These are phyloP conservation scores for Channa argus DNA, from an alignment of 2,113 vertebrate genomes.

Conservation along the genomic window DNA sequence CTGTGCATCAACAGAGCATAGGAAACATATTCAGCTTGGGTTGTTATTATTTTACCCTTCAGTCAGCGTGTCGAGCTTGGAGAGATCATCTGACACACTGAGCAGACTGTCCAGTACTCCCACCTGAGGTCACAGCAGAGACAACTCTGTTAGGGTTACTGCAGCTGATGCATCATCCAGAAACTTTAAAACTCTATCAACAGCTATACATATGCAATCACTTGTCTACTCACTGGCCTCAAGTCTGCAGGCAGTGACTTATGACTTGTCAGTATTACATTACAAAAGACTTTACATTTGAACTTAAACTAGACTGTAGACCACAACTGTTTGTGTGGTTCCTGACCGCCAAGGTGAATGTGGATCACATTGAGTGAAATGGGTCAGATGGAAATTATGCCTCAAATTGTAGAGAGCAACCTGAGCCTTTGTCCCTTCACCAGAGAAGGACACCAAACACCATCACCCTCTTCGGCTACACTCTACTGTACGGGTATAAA, in stretches of 20 bases:
- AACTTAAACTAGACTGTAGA: too few species aligned
- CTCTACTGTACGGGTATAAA: conserved; percentile 47
- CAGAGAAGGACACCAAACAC: conserved; percentile 79
- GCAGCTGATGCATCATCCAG: neutral
- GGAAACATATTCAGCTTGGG: neutral
- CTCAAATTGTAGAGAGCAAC: conserved; percentile 73
- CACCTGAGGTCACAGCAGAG: conserved; percentile 78
- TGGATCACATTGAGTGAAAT: conserved; percentile 49
- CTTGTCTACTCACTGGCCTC: neutral
- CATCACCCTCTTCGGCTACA: conserved; percentile 52
- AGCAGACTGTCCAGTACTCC: conserved; percentile 94
- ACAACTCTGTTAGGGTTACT: conserved; percentile 32
- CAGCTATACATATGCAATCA: neutral
- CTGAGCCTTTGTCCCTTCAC: conserved; percentile 67
- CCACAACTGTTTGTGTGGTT: neutral
- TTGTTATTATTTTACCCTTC: conserved; percentile 86
- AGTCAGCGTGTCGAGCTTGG: conserved; percentile 90
- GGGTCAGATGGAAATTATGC: conserved; percentile 74
- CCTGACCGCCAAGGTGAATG: conserved; percentile 2
- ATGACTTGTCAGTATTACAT: too few species aligned
- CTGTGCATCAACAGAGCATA: neutral
- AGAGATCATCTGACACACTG: conserved; percentile 91
- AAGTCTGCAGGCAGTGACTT: too few species aligned
- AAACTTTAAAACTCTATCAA: neutral
- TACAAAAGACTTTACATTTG: too few species aligned